phyloP scores from a whole-genome alignment of 2,797 vertebrate species.

The Gymnoscopelus microlampas region DNA sequence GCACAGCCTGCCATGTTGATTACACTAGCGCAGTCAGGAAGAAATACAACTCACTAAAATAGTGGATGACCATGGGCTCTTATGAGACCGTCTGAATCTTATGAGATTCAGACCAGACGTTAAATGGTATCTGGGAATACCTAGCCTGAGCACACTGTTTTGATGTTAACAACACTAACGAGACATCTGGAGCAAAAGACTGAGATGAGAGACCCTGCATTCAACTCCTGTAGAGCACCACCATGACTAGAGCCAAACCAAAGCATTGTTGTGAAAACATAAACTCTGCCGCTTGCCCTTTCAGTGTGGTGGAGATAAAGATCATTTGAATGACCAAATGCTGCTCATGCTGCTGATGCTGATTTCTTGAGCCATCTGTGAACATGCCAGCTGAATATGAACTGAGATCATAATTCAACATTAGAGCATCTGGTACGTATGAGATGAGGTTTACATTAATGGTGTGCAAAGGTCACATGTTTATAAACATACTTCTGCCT shows the following conservation, averaged over 20 bases:
- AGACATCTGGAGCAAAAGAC: background rate
- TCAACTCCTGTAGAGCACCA: background rate
- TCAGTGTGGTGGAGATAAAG: too few relatives aligned
- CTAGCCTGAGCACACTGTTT: background rate
- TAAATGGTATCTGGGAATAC: background rate
- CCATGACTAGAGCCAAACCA: too few relatives aligned
- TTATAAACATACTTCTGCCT: background rate
- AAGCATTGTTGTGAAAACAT: too few relatives aligned
- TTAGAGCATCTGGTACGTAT: background rate
- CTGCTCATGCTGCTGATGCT: too few relatives aligned
- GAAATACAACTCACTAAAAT: constrained; percentile 20
- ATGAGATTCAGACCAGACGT: too few relatives aligned
- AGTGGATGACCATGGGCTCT: background rate
- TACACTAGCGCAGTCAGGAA: background rate
- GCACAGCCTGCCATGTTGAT: constrained; percentile 1
- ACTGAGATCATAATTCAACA: background rate
- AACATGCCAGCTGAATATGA: too few relatives aligned
- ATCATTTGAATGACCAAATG: too few relatives aligned
- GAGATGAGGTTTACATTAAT: constrained; percentile 23
- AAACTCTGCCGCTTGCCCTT: too few relatives aligned
- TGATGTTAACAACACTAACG: background rate
- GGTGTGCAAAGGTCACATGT: constrained; percentile 25
- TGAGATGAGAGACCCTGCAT: background rate
- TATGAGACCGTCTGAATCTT: too few relatives aligned
- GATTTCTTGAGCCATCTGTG: too few relatives aligned